Evolutionary conservation across 2,113 vertebrate genomes (phyloP), one percentile per base, ranked within the genome.

Genomic region (Mormoops blainvillei): DNA sequence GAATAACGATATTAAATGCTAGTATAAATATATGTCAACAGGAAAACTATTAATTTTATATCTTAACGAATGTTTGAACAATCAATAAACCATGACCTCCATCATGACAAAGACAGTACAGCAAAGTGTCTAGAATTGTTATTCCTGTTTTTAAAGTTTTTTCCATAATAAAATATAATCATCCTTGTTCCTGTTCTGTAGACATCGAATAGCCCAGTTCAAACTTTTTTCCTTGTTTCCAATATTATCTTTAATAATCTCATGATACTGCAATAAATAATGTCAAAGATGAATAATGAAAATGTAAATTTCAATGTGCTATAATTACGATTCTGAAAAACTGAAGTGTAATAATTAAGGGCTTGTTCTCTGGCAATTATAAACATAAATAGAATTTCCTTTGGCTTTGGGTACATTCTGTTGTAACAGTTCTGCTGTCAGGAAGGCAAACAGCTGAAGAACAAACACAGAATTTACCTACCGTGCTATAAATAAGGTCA

Each of bases 41-140:
- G 71, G 65, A 97, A 94, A 94, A 96, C 61, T 91, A 96, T 70
- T 97, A 92, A 91, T 85, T 94, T 95, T 86, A 92, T 94, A 84
- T 92, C 28, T 94, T 91, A 87, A 88, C 0, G 0, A 83, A 90
- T 41, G 38, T 92, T 70, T 91, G 48, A 87, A 92, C 92, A 87
- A 92, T 82, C 91, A 50, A 83, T 77, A 96, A 94, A 74, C 87
- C 78, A 61, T 63, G 89, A 95, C 78, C 95, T 89, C 54, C 41
- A 41, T 93, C 63, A 58, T 12, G 28, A 80, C 38, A 91, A 73
- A 91, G 78, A 73, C 0, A 0, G 63, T 33, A 67, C 54, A 58
- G 71, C 36, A 41, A 50, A 68, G 41, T 33, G 9, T 73, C 28
- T 58, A 68, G 58, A 80, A 61, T 2, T 26, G 50, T 28, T 77